Conservation (phyloP, 2,113 vertebrate species). For the Toxotes jaculatrix region DNA sequence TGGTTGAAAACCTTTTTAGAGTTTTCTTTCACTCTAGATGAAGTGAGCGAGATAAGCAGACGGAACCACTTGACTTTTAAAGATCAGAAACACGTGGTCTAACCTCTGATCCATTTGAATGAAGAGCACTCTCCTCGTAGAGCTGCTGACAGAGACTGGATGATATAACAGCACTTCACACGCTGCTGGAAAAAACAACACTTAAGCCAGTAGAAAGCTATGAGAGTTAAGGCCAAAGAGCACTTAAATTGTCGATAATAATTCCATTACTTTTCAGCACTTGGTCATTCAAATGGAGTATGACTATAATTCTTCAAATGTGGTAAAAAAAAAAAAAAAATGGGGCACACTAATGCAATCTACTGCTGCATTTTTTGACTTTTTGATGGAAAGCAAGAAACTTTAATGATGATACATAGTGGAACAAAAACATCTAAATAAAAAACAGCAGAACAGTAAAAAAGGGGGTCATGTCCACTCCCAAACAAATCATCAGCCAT, state of each 20-base stretch:
- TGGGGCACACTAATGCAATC: not conserved
- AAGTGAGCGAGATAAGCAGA: conserved; percentile 28
- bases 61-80: conserved; percentile 36
- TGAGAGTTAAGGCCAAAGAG: conserved; percentile 11
- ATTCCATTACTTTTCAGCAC: conserved; percentile 32
- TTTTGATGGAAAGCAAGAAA: not conserved
- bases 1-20: not conserved
- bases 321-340: not conserved
- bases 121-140: conserved; percentile 26
- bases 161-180: conserved; percentile 52
- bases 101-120: conserved; percentile 24
- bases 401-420: not conserved
- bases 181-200: conserved; percentile 29
- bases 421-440: not conserved
- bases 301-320: conserved; percentile 6
- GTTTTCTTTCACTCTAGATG: conserved; percentile 2
- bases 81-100: conserved; percentile 34
- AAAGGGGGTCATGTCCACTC: too few species aligned
- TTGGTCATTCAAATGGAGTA: conserved; percentile 11
- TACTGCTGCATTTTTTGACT: not conserved
- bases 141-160: conserved; percentile 32
- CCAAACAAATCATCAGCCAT: too few species aligned
- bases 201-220: conserved; percentile 18
- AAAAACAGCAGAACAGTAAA: not conserved
- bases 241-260: conserved; percentile 48